Evolutionary conservation across 2,797 vertebrate genomes (phyloP).

Genomic region (Cryptoprocta ferox): DNA sequence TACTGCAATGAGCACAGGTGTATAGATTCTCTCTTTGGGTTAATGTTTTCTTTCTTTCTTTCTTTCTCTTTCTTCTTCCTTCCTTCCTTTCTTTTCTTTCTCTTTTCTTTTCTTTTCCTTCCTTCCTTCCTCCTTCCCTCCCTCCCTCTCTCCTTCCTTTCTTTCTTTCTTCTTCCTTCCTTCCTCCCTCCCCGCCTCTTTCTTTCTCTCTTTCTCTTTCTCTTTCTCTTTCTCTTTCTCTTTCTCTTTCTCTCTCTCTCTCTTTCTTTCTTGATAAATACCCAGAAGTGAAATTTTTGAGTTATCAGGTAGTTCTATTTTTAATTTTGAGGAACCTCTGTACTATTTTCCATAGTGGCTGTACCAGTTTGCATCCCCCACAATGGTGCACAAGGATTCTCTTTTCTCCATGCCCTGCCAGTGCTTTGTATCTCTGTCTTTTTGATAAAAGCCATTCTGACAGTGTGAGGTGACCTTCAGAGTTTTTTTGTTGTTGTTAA

Average conservation of each 20-base stretch:
- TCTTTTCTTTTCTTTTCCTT: too few species aligned
- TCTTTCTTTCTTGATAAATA: too few species aligned
- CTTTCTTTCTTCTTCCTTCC: too few species aligned
- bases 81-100: too few species aligned
- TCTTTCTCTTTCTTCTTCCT: too few species aligned
- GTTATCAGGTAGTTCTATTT: background rate
- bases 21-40: background rate
- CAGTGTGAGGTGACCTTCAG: background rate
- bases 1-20: fast-evolving
- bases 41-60: background rate
- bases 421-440: background rate
- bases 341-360: fast-evolving
- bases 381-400: background rate
- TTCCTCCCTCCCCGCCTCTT: too few species aligned
- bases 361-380: background rate
- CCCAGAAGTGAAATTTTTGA: background rate
- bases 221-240: too few species aligned
- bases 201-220: too few species aligned
- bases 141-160: too few species aligned
- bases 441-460: background rate
- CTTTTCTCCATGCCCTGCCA: background rate
- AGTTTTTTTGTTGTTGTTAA: background rate
- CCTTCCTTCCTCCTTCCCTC: too few species aligned
- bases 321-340: background rate
- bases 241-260: too few species aligned